Evolutionary conservation across 1,140 invertebrate genomes (phyloP).

Genomic region (Megalonaias nervosa): DNA sequence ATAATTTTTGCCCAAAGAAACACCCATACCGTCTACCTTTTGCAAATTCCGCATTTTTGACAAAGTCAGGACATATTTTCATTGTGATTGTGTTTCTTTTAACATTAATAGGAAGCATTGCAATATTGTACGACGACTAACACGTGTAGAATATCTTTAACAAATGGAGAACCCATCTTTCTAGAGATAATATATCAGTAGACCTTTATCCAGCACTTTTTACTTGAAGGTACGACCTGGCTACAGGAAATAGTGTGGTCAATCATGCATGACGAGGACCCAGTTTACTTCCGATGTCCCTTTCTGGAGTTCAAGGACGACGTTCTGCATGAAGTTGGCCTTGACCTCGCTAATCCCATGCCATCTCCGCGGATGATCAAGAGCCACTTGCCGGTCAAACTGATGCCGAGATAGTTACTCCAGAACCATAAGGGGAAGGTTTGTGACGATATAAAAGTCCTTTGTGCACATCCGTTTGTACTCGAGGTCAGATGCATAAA

Average conservation of each 20-base stretch:
- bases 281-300: slow-evolving; percentile 76
- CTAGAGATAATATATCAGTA: neutral
- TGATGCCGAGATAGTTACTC: slow-evolving; percentile 47
- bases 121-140: neutral
- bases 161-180: neutral
- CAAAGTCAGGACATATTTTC: neutral
- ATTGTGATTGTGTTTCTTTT: neutral
- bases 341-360: slow-evolving; percentile 60
- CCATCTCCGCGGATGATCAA: slow-evolving; percentile 64
- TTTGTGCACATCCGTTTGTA: too few relatives aligned
- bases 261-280: slow-evolving; percentile 81
- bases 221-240: slow-evolving; percentile 84
- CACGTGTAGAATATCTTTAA: neutral
- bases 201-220: slow-evolving; percentile 50
- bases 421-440: too few relatives aligned
- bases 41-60: neutral
- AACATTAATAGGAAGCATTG: neutral
- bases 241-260: slow-evolving; percentile 91
- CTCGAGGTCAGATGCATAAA: too few relatives aligned
- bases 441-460: too few relatives aligned
- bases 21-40: too few relatives aligned
- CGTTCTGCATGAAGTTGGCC: slow-evolving; percentile 60
- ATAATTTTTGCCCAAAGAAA: too few relatives aligned
- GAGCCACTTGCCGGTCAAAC: slow-evolving; percentile 56
- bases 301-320: slow-evolving; percentile 75